A percentile compares a stretch with the other conserved stretches of the same genome.
These are phyloP conservation scores for Onychorhynchus coronatus DNA, from an alignment of 2,113 vertebrate genomes.

Conservation along the genomic window DNA sequence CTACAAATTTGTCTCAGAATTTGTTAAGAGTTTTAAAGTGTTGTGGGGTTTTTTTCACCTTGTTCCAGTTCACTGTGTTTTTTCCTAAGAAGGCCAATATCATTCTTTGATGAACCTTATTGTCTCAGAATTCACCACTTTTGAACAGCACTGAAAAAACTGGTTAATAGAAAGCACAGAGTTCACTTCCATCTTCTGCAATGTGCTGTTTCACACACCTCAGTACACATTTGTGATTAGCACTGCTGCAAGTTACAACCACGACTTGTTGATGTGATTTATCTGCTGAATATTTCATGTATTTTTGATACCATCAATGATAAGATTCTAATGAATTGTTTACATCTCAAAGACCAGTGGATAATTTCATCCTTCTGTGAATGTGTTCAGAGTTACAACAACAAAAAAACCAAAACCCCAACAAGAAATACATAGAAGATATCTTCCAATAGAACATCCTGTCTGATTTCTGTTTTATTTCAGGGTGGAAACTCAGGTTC, in stretches of 20 bases:
- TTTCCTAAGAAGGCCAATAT: background rate
- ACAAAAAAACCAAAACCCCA: background rate
- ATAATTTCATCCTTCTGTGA: background rate
- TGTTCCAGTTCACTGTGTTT: background rate
- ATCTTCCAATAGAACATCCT: background rate
- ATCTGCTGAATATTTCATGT: background rate
- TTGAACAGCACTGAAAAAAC: background rate
- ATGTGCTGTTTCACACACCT: background rate
- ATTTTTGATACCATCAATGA: background rate
- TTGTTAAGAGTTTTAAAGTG: background rate
- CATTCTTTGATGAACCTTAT: background rate
- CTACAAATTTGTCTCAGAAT: conserved; percentile 28
- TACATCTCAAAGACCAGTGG: background rate
- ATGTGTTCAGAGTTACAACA: background rate
- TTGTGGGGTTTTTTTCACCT: background rate
- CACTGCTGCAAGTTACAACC: background rate
- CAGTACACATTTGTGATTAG: background rate
- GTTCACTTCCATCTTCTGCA: background rate
- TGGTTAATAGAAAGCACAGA: background rate
- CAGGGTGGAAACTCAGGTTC: background rate
- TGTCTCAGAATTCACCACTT: background rate
- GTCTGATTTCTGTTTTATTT: background rate
- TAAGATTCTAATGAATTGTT: conserved; percentile 30
- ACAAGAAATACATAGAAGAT: background rate
- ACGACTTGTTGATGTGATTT: background rate